phyloP scores from a whole-genome alignment of 2,113 vertebrate genomes.

The Notothenia coriiceps region DNA sequence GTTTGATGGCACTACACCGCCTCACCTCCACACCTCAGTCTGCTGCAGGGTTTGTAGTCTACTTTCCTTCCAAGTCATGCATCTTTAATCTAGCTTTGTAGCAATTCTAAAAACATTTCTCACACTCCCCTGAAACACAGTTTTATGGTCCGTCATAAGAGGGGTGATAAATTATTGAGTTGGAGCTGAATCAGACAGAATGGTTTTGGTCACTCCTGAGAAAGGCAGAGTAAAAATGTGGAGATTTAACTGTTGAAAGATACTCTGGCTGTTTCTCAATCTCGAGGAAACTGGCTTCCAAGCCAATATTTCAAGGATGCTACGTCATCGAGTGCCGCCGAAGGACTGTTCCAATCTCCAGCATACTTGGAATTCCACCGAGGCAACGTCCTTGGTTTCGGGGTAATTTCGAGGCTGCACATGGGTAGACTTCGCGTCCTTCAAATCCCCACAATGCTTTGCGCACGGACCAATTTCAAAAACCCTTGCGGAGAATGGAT shows the following conservation, averaged over 20 bases:
- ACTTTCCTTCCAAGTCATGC: background rate
- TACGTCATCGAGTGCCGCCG: too few species aligned
- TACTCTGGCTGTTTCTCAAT: background rate
- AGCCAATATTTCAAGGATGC: too few species aligned
- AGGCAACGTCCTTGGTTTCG: too few species aligned
- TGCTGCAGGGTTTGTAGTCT: background rate
- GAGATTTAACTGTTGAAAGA: background rate
- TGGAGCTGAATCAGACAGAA: background rate
- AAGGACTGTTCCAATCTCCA: too few species aligned
- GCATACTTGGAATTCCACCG: too few species aligned
- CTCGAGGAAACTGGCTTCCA: too few species aligned
- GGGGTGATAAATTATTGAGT: slow-evolving; percentile 4
- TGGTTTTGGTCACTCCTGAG: background rate
- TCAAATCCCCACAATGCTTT: too few species aligned
- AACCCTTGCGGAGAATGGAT: too few species aligned
- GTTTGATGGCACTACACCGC: background rate
- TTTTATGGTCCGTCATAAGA: slow-evolving; percentile 12
- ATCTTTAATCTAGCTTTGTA: slow-evolving; percentile 11
- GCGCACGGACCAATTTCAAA: too few species aligned
- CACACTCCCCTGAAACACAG: background rate
- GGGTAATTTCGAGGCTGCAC: too few species aligned
- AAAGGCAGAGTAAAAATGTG: background rate
- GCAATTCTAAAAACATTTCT: slow-evolving; percentile 22
- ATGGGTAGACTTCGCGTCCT: too few species aligned
- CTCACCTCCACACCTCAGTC: background rate